phyloP scores from a whole-genome alignment of 2,113 vertebrate genomes.

The Bos taurus region DNA sequence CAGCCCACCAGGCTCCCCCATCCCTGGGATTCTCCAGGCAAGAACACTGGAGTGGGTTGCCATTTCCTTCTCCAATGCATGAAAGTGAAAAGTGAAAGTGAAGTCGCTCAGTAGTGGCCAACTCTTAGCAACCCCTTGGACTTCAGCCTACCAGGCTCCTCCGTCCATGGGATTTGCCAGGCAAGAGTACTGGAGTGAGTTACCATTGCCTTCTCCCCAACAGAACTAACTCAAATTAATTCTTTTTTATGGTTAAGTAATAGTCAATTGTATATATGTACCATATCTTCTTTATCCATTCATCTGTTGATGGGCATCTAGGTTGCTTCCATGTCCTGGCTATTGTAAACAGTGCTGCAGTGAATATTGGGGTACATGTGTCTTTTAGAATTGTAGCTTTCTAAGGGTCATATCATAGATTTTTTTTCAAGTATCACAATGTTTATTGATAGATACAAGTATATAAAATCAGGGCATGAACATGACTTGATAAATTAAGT shows the following conservation, averaged over 20 bases:
- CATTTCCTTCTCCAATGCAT: too few species aligned
- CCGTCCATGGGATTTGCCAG: too few species aligned
- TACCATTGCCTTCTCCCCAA: background rate
- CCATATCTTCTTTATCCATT: background rate
- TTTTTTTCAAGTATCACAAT: constrained; percentile 92
- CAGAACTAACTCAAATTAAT: background rate
- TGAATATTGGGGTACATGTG: background rate
- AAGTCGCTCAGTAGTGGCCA: too few species aligned
- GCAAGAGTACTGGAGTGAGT: too few species aligned
- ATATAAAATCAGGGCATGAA: constrained; percentile 93
- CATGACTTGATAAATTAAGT: constrained; percentile 94
- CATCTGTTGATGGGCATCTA: background rate
- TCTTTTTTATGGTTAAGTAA: background rate
- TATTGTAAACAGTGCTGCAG: background rate
- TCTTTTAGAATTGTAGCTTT: background rate
- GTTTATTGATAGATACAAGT: constrained; percentile 94
- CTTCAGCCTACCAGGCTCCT: too few species aligned
- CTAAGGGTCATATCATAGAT: background rate
- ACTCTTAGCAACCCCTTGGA: too few species aligned
- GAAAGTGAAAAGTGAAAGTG: too few species aligned
- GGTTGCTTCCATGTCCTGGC: background rate
- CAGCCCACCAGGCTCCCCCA: too few species aligned
- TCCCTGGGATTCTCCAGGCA: too few species aligned
- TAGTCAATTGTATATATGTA: background rate
- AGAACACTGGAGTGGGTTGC: too few species aligned